These are phyloP conservation scores for Nansenia antarctica DNA, from an alignment of 2,113 vertebrate genomes.

Conservation along the genomic window DNA sequence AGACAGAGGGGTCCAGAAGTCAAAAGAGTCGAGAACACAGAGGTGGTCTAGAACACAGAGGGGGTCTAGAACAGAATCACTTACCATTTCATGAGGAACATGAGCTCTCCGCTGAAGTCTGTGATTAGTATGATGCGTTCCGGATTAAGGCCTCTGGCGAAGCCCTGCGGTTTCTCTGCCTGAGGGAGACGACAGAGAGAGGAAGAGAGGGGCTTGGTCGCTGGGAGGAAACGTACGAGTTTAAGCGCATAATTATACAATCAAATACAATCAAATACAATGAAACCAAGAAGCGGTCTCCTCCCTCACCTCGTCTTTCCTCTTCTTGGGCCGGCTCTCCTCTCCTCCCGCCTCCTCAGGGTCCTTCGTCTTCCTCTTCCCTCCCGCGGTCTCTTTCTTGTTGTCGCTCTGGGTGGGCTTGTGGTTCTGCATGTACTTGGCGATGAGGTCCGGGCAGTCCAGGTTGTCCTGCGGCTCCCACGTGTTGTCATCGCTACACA, in stretches of 20 bases:
- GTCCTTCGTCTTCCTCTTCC: slow-evolving; percentile 87
- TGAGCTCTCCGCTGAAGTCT: slow-evolving; percentile 93
- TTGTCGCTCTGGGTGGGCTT: slow-evolving; percentile 85
- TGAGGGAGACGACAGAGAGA: slow-evolving; percentile 65
- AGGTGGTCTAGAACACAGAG: no score
- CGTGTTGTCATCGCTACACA: slow-evolving; percentile 98
- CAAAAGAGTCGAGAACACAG: no score
- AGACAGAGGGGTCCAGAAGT: no score
- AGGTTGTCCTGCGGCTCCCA: slow-evolving; percentile 98
- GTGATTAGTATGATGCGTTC: slow-evolving; percentile 96
- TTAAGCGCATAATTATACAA: no score
- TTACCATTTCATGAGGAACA: slow-evolving; percentile 99
- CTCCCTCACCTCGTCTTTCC: slow-evolving; percentile 90
- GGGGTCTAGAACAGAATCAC: slow-evolving; percentile 31
- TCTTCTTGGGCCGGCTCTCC: slow-evolving; percentile 93
- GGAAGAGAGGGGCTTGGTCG: no score
- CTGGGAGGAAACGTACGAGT: no score
- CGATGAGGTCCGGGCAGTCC: slow-evolving; percentile 96
- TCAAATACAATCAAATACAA: no score
- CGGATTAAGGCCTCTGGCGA: slow-evolving; percentile 91
- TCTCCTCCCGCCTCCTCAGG: slow-evolving; percentile 80
- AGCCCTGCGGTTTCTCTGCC: slow-evolving; percentile 88
- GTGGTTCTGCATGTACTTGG: slow-evolving; percentile 90
- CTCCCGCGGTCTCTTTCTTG: slow-evolving; percentile 82
- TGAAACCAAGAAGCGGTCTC: background rate